Evolutionary conservation across 1,140 invertebrate genomes (phyloP), one percentile per base, ranked within the genome.

Genomic region (Lordiphosa mommai): DNA sequence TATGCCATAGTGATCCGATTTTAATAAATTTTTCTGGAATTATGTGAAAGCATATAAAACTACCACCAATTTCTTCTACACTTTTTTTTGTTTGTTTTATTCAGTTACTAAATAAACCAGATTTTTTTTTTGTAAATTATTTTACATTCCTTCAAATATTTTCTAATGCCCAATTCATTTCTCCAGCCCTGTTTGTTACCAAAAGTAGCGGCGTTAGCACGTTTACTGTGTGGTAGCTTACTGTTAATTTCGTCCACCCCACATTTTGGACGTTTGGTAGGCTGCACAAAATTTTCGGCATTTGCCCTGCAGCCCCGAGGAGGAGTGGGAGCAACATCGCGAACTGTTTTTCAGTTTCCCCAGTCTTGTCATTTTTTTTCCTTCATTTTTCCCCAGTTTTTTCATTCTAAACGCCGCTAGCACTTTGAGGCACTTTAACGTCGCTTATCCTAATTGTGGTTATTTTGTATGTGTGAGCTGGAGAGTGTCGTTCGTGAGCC

Each of bases 401-500:
- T 50, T 58, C 43, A 50, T 71, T 50, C 37, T 55, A 64, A 71
- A 38, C 59, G 68, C 64, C 49, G 41, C 58, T 16, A 57, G 68
- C 64, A 58, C 63, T 70, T 67, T 67, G 61, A 49, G 67, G 63
- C 68, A 71, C 60, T 72, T 72, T 64, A 64, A 50, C 65, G 55
- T 59, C 69, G 65, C 65, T 69, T 72, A 72, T 69, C 69, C 65
- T 72, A 72, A 72, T 69, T 72, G 69, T 72, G 69, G 65, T 69
- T 69, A 64, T 52, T 71, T 68, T 69, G 32, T 34, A 10, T 34
- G 29, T 23, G 20, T 23, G 46, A 48, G 46, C 16, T 33, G 41
- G 46, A 34, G 56, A 56, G 69, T 48, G 49, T 69, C 49, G 53
- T 69, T 71, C 48, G 67, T 61, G 58, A 59, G 43, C 48, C 37